These are phyloP conservation scores for Cyprinella venusta DNA, from an alignment of 2,797 vertebrate genomes.

Conservation along the genomic window DNA sequence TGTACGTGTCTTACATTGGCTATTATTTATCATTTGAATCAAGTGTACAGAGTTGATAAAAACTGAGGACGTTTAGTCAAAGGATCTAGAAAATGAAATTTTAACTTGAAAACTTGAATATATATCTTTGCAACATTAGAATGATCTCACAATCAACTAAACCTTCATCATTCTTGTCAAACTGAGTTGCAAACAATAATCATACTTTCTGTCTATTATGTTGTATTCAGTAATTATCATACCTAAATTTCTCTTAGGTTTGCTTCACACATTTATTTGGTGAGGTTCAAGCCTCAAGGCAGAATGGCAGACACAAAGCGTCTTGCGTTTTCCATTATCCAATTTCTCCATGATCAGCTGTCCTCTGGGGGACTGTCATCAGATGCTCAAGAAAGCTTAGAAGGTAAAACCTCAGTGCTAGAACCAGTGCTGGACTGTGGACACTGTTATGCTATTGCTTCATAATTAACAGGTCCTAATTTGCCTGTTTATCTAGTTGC, in stretches of 20 bases:
- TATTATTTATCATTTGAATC: not conserved
- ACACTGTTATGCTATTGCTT: not conserved
- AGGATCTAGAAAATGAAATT: not conserved
- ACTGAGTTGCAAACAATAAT: not conserved
- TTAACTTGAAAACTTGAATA: not conserved
- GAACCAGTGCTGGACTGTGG: not conserved
- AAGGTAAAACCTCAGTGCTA: constrained; percentile 77
- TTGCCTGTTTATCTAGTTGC: constrained; percentile 80
- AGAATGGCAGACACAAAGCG: constrained; percentile 92
- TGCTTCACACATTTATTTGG: constrained; percentile 41
- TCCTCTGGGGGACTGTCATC: constrained; percentile 83
- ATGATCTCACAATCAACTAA: not conserved
- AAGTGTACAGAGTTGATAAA: not conserved
- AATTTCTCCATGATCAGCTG: constrained; percentile 92
- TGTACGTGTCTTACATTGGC: not conserved
- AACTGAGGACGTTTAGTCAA: not conserved
- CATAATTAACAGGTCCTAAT: constrained; percentile 3
- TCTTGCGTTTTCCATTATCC: constrained; percentile 92
- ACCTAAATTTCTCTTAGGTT: constrained; percentile 42
- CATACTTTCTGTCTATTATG: not conserved
- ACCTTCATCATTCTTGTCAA: not conserved
- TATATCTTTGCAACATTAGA: not conserved
- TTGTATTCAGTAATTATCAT: not conserved
- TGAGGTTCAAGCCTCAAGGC: constrained; percentile 65
- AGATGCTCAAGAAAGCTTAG: constrained; percentile 93